Percentiles rank a stretch among this genome's conserved stretches.
These are phyloP conservation scores for Hydropsyche betteni DNA, from an alignment of 2,888 invertebrate species.

Conservation along the genomic window DNA sequence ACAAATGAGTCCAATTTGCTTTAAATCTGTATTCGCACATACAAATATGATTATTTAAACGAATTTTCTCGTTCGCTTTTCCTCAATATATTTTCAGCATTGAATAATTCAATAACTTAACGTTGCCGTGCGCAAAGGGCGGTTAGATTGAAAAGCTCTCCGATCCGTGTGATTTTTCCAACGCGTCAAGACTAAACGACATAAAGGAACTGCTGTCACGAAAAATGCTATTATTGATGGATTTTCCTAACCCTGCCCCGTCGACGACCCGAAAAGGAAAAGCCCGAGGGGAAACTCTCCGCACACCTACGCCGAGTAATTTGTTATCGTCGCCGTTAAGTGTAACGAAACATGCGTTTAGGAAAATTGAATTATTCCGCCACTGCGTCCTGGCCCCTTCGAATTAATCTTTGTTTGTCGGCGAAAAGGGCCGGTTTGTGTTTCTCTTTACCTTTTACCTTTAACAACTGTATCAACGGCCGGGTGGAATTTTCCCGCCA, in stretches of 20 bases:
- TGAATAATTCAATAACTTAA: no score
- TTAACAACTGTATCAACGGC: conserved; percentile 5
- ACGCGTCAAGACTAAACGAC: conserved; percentile 25
- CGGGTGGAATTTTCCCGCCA: conserved; percentile 15
- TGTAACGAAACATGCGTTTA: conserved; percentile 38
- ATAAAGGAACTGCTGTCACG: conserved; percentile 12
- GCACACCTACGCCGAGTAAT: conserved; percentile 6
- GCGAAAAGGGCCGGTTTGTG: not conserved
- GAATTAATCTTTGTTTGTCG: conserved; percentile 30
- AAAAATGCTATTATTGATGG: conserved; percentile 27
- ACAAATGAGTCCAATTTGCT: not conserved
- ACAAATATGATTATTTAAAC: not conserved
- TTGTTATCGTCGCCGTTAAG: conserved; percentile 36
- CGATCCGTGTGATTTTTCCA: conserved; percentile 28
- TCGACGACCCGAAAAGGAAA: not conserved
- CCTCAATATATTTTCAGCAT: not conserved
- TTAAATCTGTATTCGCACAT: not conserved
- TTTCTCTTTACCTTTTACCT: conserved; percentile 20
- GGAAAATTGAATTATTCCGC: conserved; percentile 35
- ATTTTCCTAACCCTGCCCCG: conserved; percentile 6
- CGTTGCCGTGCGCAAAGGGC: no score
- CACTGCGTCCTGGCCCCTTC: conserved; percentile 2
- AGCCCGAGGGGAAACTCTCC: no score
- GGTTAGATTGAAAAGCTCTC: conserved; percentile 6
- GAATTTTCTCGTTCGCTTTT: not conserved